These are phyloP conservation scores for Linepithema humile DNA, from an alignment of 1,140 invertebrate species.

Conservation along the genomic window DNA sequence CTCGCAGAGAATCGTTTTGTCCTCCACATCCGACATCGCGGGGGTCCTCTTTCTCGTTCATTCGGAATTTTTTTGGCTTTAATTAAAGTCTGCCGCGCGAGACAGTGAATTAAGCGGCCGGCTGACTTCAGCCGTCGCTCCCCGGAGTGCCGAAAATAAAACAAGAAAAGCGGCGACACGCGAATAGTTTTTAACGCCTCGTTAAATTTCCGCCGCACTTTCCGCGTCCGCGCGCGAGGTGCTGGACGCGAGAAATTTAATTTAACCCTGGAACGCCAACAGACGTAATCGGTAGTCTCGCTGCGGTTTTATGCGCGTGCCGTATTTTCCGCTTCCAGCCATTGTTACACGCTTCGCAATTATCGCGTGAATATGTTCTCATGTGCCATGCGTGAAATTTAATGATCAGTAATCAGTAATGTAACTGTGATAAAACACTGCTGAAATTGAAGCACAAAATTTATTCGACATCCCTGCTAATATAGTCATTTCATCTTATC, in stretches of 20 bases:
- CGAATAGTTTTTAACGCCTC: slow-evolving; percentile 59
- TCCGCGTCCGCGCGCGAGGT: slow-evolving; percentile 40
- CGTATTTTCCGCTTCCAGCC: background rate
- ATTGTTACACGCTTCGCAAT: background rate
- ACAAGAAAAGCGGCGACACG: slow-evolving; percentile 22
- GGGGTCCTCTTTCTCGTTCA: slow-evolving; percentile 32
- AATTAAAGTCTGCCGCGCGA: slow-evolving; percentile 64
- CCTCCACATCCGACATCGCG: slow-evolving; percentile 14
- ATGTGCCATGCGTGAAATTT: background rate
- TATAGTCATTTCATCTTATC: background rate
- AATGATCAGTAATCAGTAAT: background rate
- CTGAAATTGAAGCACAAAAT: background rate
- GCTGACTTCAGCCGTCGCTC: slow-evolving; percentile 39
- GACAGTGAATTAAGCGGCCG: slow-evolving; percentile 54
- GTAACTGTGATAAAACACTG: background rate
- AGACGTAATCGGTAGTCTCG: slow-evolving; percentile 38
- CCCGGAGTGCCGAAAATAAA: slow-evolving; percentile 43
- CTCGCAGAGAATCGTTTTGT: slow-evolving; percentile 63
- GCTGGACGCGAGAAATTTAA: slow-evolving; percentile 50
- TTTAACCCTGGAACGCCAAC: slow-evolving; percentile 38
- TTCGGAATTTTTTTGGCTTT: slow-evolving; percentile 63
- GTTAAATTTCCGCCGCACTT: slow-evolving; percentile 53
- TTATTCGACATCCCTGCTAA: background rate
- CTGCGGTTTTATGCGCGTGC: slow-evolving; percentile 14
- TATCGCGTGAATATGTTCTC: background rate